A percentile compares a stretch with the other conserved stretches of the same genome.
Evolutionary conservation across 1,140 invertebrate genomes (phyloP).

Genomic region (Calliphora vicina): DNA sequence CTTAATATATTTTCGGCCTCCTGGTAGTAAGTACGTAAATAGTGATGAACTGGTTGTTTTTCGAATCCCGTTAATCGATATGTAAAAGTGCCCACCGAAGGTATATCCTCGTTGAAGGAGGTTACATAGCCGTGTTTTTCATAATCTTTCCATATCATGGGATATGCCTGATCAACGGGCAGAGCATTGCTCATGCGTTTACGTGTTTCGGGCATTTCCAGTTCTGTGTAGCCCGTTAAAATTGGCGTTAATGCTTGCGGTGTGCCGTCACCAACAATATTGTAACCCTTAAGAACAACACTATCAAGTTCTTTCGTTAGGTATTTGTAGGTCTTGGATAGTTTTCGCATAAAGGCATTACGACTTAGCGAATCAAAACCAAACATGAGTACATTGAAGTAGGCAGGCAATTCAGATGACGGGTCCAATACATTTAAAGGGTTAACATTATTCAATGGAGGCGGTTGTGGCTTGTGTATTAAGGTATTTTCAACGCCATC

Average conservation of each 20-base stretch:
- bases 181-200: conserved; percentile 72
- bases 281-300: conserved; percentile 81
- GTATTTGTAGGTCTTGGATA: conserved; percentile 83
- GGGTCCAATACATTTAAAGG: conserved; percentile 10
- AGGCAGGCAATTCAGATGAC: conserved; percentile 36
- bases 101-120: conserved; percentile 87
- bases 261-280: conserved; percentile 94
- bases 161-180: conserved; percentile 77
- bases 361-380: conserved; percentile 91
- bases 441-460: conserved; percentile 12
- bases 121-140: conserved; percentile 75
- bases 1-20: conserved; percentile 64
- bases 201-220: conserved; percentile 86
- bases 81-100: conserved; percentile 86
- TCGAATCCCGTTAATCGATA: conserved; percentile 90
- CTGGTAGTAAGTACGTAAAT: conserved; percentile 83
- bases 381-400: conserved; percentile 82
- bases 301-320: conserved; percentile 75
- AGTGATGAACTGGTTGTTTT: conserved; percentile 87
- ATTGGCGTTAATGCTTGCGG: conserved; percentile 92
- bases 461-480: conserved; percentile 40
- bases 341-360: conserved; percentile 84
- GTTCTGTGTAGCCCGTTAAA: conserved; percentile 86
- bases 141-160: conserved; percentile 84
- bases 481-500: conserved; percentile 46